Percentiles rank a stretch among this genome's conserved stretches.
phyloP scores from a whole-genome alignment of 2,113 vertebrate genomes.

The Chelonoidis abingdonii region DNA sequence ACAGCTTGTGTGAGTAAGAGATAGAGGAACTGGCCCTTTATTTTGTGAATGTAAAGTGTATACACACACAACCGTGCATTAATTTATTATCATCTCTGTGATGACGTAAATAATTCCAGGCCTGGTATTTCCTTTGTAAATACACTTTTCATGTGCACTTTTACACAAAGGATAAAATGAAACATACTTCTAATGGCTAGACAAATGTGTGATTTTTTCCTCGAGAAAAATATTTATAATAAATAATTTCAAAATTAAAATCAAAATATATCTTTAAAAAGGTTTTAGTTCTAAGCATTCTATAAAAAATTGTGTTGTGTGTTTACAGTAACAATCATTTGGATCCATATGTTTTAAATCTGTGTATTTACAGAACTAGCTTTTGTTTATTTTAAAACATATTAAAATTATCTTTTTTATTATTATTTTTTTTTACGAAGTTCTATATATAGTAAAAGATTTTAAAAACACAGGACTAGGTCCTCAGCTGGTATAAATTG shows the following conservation, averaged over 20 bases:
- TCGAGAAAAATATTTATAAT: conserved; percentile 74
- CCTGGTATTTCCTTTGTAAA: conserved; percentile 73
- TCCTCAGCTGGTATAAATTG: conserved; percentile 2
- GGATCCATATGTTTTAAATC: conserved; percentile 77
- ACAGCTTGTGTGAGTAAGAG: not conserved
- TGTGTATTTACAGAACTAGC: conserved; percentile 71
- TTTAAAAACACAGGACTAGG: conserved; percentile 13
- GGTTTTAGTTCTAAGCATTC: conserved; percentile 66
- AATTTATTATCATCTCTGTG: conserved; percentile 68
- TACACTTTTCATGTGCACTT: conserved; percentile 65
- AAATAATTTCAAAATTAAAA: conserved; percentile 76
- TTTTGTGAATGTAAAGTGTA: conserved; percentile 15
- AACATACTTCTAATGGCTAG: conserved; percentile 70
- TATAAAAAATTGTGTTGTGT: conserved; percentile 45
- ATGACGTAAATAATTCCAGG: conserved; percentile 69
- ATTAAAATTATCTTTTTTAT: conserved; percentile 48
- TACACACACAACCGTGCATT: conserved; percentile 39
- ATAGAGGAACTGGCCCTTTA: conserved; percentile 32
- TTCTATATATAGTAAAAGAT: conserved; percentile 23
- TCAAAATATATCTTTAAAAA: conserved; percentile 68
- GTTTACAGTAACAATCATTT: conserved; percentile 74
- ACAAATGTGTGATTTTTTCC: conserved; percentile 71
- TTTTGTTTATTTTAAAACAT: conserved; percentile 71
- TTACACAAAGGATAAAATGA: conserved; percentile 69
- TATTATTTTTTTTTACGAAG: conserved; percentile 30